phyloP scores from a whole-genome alignment of 2,113 vertebrate species.

The Dissostichus mawsoni region DNA sequence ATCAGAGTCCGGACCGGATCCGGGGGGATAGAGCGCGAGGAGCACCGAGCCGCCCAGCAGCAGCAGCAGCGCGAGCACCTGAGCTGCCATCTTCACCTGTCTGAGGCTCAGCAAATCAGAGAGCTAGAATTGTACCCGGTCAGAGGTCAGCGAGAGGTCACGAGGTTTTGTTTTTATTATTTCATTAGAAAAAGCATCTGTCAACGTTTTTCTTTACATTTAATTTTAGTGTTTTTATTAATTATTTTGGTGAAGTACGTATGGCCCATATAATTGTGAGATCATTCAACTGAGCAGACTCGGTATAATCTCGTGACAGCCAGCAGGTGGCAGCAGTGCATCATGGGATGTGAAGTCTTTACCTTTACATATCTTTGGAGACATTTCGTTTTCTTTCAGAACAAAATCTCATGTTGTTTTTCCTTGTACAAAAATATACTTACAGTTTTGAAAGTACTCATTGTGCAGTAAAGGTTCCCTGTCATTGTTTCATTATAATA shows the following conservation, averaged over 20 bases:
- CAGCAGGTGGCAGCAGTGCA: conserved; percentile 25
- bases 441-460: too few species aligned
- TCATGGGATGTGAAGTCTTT: conserved; percentile 8
- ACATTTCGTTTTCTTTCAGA: too few species aligned
- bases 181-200: not conserved
- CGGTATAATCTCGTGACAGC: too few species aligned
- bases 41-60: not conserved
- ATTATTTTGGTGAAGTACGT: too few species aligned
- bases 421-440: too few species aligned
- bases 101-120: conserved; percentile 47
- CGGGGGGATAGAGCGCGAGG: not conserved
- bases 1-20: conserved; percentile 16
- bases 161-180: not conserved
- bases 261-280: not conserved
- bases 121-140: conserved; percentile 3
- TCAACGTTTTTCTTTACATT: not conserved
- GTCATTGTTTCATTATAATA: too few species aligned
- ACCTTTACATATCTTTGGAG: too few species aligned
- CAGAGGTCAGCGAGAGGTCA: conserved; percentile 42
- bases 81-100: conserved; percentile 43
- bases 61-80: not conserved
- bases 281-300: not conserved
- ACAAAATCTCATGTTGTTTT: too few species aligned
- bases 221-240: too few species aligned
- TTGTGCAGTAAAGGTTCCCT: too few species aligned